These are phyloP conservation scores for Tetragonula carbonaria DNA, from an alignment of 2,888 invertebrate species.

Conservation along the genomic window DNA sequence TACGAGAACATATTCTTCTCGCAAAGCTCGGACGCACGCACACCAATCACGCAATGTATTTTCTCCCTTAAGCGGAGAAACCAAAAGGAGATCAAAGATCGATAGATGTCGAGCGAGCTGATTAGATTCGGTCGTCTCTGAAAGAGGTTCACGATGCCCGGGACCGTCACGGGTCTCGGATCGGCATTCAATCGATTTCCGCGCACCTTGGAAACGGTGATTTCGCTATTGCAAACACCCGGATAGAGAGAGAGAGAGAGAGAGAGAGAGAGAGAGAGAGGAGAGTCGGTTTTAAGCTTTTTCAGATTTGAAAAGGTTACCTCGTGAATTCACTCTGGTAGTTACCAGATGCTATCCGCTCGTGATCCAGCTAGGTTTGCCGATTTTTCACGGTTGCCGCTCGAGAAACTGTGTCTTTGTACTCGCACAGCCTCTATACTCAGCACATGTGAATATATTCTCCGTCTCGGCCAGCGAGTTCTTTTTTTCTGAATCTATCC, in stretches of 20 bases:
- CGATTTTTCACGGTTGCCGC: constrained; percentile 74
- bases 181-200: constrained; percentile 81
- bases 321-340: constrained; percentile 71
- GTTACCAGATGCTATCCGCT: constrained; percentile 80
- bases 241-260: too few relatives aligned
- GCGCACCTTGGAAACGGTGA: constrained; percentile 80
- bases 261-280: too few relatives aligned
- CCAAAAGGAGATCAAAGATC: constrained; percentile 51
- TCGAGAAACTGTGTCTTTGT: constrained; percentile 57
- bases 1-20: too few relatives aligned
- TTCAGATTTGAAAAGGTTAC: constrained; percentile 55
- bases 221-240: constrained; percentile 77
- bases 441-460: constrained; percentile 54
- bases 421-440: background rate
- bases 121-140: constrained; percentile 79
- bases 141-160: constrained; percentile 75
- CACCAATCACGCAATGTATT: constrained; percentile 10
- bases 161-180: constrained; percentile 81
- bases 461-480: constrained; percentile 21
- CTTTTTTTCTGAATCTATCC: background rate
- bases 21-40: too few relatives aligned
- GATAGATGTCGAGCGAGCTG: constrained; percentile 72
- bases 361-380: constrained; percentile 76
- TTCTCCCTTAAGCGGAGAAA: background rate
- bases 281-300: constrained; percentile 62